Conservation (phyloP, 2,797 vertebrate species). For the Serranus cabrilla region DNA sequence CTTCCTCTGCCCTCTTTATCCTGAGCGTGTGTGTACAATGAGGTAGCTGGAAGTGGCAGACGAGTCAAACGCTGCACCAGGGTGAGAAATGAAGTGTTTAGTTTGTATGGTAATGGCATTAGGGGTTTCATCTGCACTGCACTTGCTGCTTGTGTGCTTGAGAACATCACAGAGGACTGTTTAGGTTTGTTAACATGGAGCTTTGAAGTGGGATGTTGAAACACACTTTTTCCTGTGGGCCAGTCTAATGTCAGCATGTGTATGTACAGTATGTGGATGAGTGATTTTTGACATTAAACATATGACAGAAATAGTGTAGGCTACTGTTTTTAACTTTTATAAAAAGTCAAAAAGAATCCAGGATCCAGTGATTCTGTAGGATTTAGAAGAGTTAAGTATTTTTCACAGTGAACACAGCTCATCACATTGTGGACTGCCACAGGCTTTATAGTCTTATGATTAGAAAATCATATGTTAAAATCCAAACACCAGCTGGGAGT, state of each 20-base stretch:
- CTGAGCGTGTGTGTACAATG: conserved; percentile 33
- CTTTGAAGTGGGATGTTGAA: conserved; percentile 45
- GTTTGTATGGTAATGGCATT: conserved; percentile 57
- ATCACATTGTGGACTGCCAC: conserved; percentile 29
- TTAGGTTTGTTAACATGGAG: neutral
- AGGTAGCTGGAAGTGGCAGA: conserved; percentile 52
- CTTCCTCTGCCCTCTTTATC: conserved; percentile 56
- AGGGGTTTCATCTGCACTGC: neutral
- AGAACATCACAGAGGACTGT: conserved; percentile 6
- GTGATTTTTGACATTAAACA: conserved; percentile 6
- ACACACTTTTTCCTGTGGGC: conserved; percentile 14
- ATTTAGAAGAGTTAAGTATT: neutral
- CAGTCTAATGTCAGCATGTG: conserved; percentile 19
- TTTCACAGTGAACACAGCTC: conserved; percentile 6
- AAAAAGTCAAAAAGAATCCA: neutral
- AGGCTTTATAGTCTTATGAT: conserved; percentile 32
- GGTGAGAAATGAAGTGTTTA: conserved; percentile 66
- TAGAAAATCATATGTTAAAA: conserved; percentile 9
- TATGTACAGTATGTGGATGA: too few species aligned
- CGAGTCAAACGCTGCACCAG: conserved; percentile 70
- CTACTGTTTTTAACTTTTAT: neutral
- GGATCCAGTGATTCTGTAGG: neutral
- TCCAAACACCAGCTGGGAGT: neutral
- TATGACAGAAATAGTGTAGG: neutral
- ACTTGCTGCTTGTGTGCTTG: conserved; percentile 32